Evolutionary conservation across 2,113 vertebrate species (phyloP).

Genomic region (Indicator indicator): DNA sequence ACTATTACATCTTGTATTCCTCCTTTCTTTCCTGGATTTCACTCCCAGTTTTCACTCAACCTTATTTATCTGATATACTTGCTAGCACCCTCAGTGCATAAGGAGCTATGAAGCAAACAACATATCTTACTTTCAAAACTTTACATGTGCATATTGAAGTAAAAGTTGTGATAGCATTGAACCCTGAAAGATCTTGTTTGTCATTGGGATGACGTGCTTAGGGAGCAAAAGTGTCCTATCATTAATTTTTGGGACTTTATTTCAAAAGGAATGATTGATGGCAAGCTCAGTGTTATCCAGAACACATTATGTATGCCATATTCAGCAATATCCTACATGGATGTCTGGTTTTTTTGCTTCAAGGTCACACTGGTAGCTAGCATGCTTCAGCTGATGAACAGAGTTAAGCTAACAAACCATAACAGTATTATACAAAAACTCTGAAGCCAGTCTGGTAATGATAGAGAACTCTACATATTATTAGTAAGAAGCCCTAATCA

Average conservation of each 20-base stretch:
- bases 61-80: background rate
- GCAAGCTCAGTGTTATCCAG: background rate
- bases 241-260: conserved; percentile 18
- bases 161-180: background rate
- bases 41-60: background rate
- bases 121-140: background rate
- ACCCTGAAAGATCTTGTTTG: background rate
- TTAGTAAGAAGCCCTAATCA: background rate
- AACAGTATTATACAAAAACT: background rate
- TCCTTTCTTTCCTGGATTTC: background rate
- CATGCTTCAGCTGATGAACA: background rate
- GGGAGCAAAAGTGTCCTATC: background rate
- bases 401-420: conserved; percentile 22
- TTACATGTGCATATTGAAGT: background rate
- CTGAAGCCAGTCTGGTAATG: background rate
- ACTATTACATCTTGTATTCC: background rate
- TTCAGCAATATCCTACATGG: conserved; percentile 26
- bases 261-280: conserved; percentile 27
- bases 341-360: conserved; percentile 6
- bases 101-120: background rate
- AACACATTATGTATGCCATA: background rate
- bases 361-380: conserved; percentile 1
- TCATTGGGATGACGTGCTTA: background rate
- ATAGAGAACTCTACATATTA: background rate
- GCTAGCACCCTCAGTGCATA: background rate